Conservation (phyloP, 2,797 vertebrate genomes). For the Acipenser oxyrinchus region DNA sequence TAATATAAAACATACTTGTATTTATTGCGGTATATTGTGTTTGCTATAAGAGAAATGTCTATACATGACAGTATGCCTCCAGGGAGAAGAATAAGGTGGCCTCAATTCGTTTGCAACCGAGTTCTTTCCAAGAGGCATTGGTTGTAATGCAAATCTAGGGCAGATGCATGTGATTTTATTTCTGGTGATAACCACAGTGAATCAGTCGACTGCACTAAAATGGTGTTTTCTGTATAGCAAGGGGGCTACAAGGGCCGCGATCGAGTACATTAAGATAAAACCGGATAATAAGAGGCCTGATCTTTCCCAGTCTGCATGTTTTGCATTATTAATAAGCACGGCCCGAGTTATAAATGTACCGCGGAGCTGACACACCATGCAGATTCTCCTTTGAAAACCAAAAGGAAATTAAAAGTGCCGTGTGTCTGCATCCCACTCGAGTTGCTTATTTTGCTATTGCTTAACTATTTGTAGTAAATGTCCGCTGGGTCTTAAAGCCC, state of each 20-base stretch:
- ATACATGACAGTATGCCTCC: too few relatives aligned
- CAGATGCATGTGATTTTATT: too few relatives aligned
- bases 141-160: too few relatives aligned
- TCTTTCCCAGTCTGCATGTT: not conserved
- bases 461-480: conserved; percentile 14
- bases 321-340: not conserved
- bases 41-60: too few relatives aligned
- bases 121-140: too few relatives aligned
- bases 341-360: not conserved
- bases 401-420: conserved; percentile 5
- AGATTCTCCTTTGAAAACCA: conserved; percentile 8
- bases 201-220: too few relatives aligned
- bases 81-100: too few relatives aligned
- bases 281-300: not conserved
- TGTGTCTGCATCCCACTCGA: conserved; percentile 12
- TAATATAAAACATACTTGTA: too few relatives aligned
- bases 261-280: not conserved
- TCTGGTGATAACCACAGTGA: too few relatives aligned
- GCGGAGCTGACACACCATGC: not conserved
- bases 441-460: conserved; percentile 9
- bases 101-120: too few relatives aligned
- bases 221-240: too few relatives aligned
- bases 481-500: conserved; percentile 18
- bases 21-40: too few relatives aligned
- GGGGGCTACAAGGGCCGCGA: not conserved